phyloP scores from a whole-genome alignment of 1,140 invertebrate genomes.

The Adoxophyes honmai region DNA sequence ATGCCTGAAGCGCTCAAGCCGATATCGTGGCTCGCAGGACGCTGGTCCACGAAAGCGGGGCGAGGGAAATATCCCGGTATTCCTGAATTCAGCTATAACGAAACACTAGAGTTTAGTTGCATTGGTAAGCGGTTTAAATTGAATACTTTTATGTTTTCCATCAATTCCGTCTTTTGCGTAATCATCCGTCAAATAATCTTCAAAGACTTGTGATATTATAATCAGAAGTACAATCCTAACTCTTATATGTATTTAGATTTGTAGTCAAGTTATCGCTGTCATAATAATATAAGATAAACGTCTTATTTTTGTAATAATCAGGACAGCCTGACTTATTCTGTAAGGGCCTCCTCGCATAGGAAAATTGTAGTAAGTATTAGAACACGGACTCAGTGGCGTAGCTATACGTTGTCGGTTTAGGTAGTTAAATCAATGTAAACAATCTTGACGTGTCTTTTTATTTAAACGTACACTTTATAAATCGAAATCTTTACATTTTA shows the following conservation, averaged over 20 bases:
- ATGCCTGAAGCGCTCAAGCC: constrained; percentile 70
- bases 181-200: too few relatives aligned
- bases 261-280: not conserved
- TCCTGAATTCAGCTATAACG: constrained; percentile 78
- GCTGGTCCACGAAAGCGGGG: constrained; percentile 78
- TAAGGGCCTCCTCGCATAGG: too few relatives aligned
- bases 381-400: too few relatives aligned
- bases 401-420: too few relatives aligned
- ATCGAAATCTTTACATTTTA: too few relatives aligned
- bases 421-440: too few relatives aligned
- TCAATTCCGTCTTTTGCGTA: too few relatives aligned
- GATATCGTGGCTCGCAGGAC: constrained; percentile 80
- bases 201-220: not conserved
- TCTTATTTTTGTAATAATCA: constrained; percentile 13
- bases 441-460: too few relatives aligned
- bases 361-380: too few relatives aligned
- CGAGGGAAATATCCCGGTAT: constrained; percentile 80
- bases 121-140: constrained; percentile 47
- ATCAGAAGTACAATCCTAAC: not conserved
- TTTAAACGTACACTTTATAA: too few relatives aligned
- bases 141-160: not conserved
- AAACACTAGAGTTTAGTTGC: constrained; percentile 79
- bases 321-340: too few relatives aligned
- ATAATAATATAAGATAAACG: constrained; percentile 1
- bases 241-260: constrained; percentile 15